Evolutionary conservation across 2,797 vertebrate species (phyloP), one percentile per base, ranked within the genome.

Genomic region (Tragopan temminckii): DNA sequence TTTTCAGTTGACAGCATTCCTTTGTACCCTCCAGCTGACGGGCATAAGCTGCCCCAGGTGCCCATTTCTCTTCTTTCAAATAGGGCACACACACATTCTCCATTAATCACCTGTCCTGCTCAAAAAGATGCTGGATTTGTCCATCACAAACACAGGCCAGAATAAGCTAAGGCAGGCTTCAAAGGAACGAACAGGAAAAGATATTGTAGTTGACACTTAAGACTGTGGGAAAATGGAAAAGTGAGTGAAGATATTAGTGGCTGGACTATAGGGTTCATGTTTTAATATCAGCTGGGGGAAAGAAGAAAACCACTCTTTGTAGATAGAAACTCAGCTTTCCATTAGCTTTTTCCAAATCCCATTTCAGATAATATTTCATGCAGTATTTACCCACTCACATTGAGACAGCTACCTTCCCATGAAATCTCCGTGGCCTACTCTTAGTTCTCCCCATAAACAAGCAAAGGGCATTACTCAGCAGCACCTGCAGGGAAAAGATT

Each of bases 21-120:
- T 83, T 52, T 53, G 43, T 69, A 66, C 46, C 13, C 11, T 5
- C 15, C 38, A 66, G 13, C 13, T 67, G 72, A 78, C 59, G 45
- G 86, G 31, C 3, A 0, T 9, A 64, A 70, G 9, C 71, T 1
- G 0, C 13, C 68, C 70, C 58, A 90, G 35, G n/a, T 43, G 20
- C 23, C 35, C 59, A 33, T 52, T 40, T 53, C 2, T 29, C 40
- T 43, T 64, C 61, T 64, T 35, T 52, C 18, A 77, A 77, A 40
- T 33, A 38, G 23, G 14, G 6, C 50, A 78, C 35, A 13, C 35
- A 61, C 38, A 58, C 0, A 1, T 53, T 38, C 46, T 52, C 3
- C 23, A 78, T 80, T 86, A 91, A 81, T 64, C 66, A 89, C 27
- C 58, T 76, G 19, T 64, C 74, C 53, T 46, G 7, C 45, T 85